Conservation (phyloP, 2,888 invertebrate species). For the Peribatodes rhomboidaria region DNA sequence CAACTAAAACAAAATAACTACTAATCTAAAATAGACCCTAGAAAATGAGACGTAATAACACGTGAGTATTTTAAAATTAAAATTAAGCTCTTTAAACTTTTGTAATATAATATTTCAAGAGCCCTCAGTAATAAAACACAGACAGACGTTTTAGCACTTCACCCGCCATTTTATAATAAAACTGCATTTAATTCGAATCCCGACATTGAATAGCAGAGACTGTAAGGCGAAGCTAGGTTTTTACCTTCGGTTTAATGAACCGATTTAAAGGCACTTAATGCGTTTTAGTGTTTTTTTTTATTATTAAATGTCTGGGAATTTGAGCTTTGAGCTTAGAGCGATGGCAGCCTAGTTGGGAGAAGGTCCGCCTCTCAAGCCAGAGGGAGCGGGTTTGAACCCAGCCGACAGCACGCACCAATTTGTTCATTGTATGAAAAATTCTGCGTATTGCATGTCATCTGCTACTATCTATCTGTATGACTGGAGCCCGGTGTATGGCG, state of each 20-base stretch:
- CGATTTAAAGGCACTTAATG: conserved; percentile 32
- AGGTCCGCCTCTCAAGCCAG: no score
- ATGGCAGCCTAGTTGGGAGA: no score
- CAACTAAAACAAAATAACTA: no score
- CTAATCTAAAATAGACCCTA: no score
- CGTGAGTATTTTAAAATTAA: not conserved
- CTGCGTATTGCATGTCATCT: no score
- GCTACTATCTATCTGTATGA: no score
- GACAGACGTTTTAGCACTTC: conserved; percentile 16
- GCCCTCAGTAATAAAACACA: conserved; percentile 21
- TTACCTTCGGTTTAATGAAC: conserved; percentile 36
- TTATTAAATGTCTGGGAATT: not conserved
- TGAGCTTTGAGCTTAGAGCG: not conserved
- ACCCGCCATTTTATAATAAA: conserved; percentile 28
- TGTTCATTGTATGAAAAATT: no score
- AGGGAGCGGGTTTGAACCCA: no score
- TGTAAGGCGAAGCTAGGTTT: conserved; percentile 22
- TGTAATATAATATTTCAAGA: conserved; percentile 15
- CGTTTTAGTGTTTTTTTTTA: conserved; percentile 13
- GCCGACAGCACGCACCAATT: not conserved
- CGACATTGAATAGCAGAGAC: conserved; percentile 30
- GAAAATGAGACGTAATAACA: not conserved
- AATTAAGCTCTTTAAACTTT: not conserved
- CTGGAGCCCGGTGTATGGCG: no score
- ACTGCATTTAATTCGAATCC: conserved; percentile 33